Percentiles rank a stretch among this genome's conserved stretches.
These are phyloP conservation scores for Unio pictorum DNA, from an alignment of 2,888 invertebrate genomes.

Conservation along the genomic window DNA sequence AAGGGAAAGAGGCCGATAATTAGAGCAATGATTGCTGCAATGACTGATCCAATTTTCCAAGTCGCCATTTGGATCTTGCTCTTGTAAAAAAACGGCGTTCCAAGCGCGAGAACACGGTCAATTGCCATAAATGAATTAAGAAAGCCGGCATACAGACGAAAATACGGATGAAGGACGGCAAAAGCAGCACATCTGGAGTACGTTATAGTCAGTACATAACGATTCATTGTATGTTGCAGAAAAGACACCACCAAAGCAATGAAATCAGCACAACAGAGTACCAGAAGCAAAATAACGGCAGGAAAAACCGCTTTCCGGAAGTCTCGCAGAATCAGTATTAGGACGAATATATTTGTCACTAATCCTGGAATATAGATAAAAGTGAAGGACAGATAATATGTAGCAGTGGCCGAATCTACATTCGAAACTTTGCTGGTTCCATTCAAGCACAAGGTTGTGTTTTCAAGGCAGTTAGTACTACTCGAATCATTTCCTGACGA, in stretches of 20 bases:
- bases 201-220: slow-evolving; percentile 6
- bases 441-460: too few relatives aligned
- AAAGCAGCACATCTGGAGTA: slow-evolving; percentile 19
- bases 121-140: slow-evolving; percentile 26
- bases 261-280: slow-evolving; percentile 17
- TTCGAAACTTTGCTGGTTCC: too few relatives aligned
- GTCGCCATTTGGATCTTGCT: slow-evolving; percentile 13
- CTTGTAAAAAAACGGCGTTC: slow-evolving; percentile 27
- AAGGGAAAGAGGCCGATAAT: slow-evolving; percentile 20
- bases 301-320: slow-evolving; percentile 29
- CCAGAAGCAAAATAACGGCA: slow-evolving; percentile 21
- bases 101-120: slow-evolving; percentile 25
- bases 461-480: too few relatives aligned
- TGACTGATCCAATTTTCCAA: slow-evolving; percentile 18
- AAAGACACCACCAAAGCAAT: slow-evolving; percentile 15
- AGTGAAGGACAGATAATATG: slow-evolving; percentile 15
- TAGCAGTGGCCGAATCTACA: background rate
- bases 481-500: too few relatives aligned
- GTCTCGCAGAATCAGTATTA: slow-evolving; percentile 23
- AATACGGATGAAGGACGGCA: slow-evolving; percentile 17
- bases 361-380: slow-evolving; percentile 24
- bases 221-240: slow-evolving; percentile 10
- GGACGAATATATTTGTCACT: slow-evolving; percentile 15
- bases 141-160: slow-evolving; percentile 17
- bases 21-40: slow-evolving; percentile 11